Conservation (phyloP, 2,113 vertebrate genomes). For the Catharus bicknelli region DNA sequence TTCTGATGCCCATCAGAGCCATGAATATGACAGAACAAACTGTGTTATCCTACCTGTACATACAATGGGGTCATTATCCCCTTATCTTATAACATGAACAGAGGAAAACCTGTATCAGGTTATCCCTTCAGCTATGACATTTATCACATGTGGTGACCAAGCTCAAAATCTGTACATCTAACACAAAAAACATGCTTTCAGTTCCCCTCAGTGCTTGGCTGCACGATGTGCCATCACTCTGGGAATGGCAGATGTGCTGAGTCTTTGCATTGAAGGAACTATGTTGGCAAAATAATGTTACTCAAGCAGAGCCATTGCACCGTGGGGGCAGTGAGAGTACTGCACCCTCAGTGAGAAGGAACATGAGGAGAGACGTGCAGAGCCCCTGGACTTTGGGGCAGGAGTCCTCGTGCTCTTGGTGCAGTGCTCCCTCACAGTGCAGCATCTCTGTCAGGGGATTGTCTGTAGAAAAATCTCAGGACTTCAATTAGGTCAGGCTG, state of each 20-base stretch:
- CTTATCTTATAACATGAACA: neutral
- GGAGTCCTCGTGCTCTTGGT: neutral
- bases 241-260: fast-evolving
- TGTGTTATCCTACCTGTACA: neutral
- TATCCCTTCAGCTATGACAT: neutral
- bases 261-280: neutral
- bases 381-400: neutral
- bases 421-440: too few relatives aligned
- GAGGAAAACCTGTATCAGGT: neutral
- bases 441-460: neutral
- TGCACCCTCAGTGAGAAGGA: neutral
- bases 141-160: neutral
- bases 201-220: neutral
- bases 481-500: neutral
- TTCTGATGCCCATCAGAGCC: neutral
- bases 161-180: neutral
- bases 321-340: fast-evolving
- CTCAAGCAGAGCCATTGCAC: neutral
- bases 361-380: neutral
- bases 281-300: fast-evolving
- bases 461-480: neutral
- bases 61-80: fast-evolving
- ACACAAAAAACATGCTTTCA: fast-evolving
- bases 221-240: neutral
- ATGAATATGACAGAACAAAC: neutral